Conservation (phyloP, 2,797 vertebrate species). For the Tiaroga cobitis region DNA sequence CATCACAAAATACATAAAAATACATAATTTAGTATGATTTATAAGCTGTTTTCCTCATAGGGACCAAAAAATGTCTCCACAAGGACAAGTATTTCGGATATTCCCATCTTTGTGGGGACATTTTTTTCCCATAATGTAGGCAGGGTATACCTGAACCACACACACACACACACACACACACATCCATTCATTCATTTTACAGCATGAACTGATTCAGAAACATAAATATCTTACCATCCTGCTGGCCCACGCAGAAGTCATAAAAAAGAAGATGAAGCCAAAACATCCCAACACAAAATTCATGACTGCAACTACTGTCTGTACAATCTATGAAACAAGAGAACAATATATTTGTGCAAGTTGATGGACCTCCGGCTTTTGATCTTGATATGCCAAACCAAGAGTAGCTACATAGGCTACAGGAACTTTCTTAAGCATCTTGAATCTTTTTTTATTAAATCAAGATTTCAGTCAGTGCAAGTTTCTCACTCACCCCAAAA, state of each 20-base stretch:
- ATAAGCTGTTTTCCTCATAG: too few species aligned
- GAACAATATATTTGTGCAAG: not conserved
- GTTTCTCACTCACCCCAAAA: slow-evolving; percentile 65
- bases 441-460: not conserved
- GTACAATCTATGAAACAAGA: slow-evolving; percentile 64
- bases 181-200: too few species aligned
- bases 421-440: not conserved
- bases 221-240: slow-evolving; percentile 65
- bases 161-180: not conserved
- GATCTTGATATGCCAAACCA: not conserved
- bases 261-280: slow-evolving; percentile 50
- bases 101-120: too few species aligned
- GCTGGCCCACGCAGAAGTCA: slow-evolving; percentile 60
- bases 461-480: not conserved
- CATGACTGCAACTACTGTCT: slow-evolving; percentile 72
- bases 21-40: too few species aligned
- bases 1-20: too few species aligned
- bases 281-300: slow-evolving; percentile 60
- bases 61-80: too few species aligned
- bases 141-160: not conserved
- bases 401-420: too few species aligned
- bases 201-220: not conserved
- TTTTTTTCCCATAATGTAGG: too few species aligned
- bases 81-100: too few species aligned
- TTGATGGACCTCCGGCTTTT: not conserved